Conservation (phyloP, 2,888 invertebrate species). For the Cenopis cana region DNA sequence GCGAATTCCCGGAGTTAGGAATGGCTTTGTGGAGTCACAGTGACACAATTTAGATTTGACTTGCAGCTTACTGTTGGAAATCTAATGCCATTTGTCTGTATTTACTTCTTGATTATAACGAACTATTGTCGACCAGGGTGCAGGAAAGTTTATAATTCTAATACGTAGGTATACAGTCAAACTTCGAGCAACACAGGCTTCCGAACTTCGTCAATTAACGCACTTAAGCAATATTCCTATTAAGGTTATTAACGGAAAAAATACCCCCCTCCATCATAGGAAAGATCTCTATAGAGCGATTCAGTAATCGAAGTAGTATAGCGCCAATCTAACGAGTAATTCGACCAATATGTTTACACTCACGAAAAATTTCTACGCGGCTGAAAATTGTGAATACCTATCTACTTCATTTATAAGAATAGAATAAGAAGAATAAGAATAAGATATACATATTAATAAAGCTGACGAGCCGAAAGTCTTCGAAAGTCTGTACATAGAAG, state of each 20-base stretch:
- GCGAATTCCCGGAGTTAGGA: background rate
- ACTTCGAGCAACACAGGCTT: too few species aligned
- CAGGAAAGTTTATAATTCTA: background rate
- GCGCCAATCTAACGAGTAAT: background rate
- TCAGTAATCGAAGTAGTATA: background rate
- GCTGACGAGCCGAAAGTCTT: too few species aligned
- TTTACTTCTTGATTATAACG: conserved; percentile 6
- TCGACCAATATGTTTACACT: background rate
- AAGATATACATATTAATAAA: too few species aligned
- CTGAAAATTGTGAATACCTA: background rate
- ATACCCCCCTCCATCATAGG: too few species aligned
- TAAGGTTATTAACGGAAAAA: too few species aligned
- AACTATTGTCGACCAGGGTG: background rate
- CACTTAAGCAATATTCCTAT: too few species aligned
- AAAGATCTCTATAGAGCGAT: background rate
- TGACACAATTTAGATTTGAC: conserved; percentile 8
- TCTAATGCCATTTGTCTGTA: conserved; percentile 11
- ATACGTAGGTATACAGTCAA: too few species aligned
- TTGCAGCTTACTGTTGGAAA: background rate
- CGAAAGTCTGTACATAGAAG: too few species aligned
- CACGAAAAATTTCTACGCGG: background rate
- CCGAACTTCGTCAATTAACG: too few species aligned
- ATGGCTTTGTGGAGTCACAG: background rate
- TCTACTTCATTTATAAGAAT: too few species aligned
- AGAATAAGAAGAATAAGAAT: too few species aligned